phyloP scores from a whole-genome alignment of 2,888 invertebrate species.

The Drosophila neonasuta region DNA sequence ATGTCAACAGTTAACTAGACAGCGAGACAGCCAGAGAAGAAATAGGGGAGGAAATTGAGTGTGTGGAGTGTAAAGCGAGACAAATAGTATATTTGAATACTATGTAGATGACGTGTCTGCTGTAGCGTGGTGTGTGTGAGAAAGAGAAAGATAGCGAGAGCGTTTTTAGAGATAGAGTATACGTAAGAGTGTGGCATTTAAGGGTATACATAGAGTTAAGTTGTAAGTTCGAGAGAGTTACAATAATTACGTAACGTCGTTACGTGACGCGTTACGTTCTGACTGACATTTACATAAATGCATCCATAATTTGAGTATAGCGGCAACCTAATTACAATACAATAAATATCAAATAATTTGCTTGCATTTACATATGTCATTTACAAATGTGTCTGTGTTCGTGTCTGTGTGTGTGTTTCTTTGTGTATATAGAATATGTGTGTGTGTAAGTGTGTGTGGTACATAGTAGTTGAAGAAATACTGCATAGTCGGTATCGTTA shows the following conservation, averaged over 20 bases:
- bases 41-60: slow-evolving; percentile 4
- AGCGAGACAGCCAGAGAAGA: slow-evolving; percentile 33
- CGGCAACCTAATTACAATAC: slow-evolving; percentile 75
- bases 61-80: slow-evolving; percentile 6
- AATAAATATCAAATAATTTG: slow-evolving; percentile 71
- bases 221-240: slow-evolving; percentile 48
- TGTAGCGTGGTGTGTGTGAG: neutral
- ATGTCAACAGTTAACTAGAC: slow-evolving; percentile 42
- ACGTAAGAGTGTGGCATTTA: slow-evolving; percentile 24
- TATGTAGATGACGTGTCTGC: slow-evolving; percentile 2
- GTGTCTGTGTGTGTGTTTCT: slow-evolving; percentile 39
- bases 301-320: slow-evolving; percentile 74
- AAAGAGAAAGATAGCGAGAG: slow-evolving; percentile 9
- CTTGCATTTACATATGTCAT: slow-evolving; percentile 74
- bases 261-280: slow-evolving; percentile 35
- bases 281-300: slow-evolving; percentile 66
- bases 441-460: slow-evolving; percentile 45
- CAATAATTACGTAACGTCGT: slow-evolving; percentile 19
- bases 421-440: neutral
- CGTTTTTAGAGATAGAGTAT: slow-evolving; percentile 8
- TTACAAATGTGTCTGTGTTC: slow-evolving; percentile 66
- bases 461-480: slow-evolving; percentile 63
- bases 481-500: slow-evolving; percentile 65
- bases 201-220: slow-evolving; percentile 43
- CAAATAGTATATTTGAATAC: slow-evolving; percentile 4